Percentiles rank a stretch among this genome's conserved stretches.
Conservation (phyloP, 2,888 invertebrate genomes). For the Latheticus oryzae region DNA sequence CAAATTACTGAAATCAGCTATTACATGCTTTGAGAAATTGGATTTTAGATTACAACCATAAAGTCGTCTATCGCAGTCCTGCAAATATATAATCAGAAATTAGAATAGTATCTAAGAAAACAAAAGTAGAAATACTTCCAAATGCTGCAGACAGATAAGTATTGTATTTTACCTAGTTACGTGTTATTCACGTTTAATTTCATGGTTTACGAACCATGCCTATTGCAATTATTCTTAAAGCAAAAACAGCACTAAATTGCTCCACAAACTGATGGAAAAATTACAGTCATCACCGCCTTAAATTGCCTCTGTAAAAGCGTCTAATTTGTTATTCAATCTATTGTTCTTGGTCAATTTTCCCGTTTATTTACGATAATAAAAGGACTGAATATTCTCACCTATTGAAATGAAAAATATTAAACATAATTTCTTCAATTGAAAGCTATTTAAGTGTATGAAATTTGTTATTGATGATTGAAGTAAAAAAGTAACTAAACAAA, state of each 20-base stretch:
- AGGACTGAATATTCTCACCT: no score
- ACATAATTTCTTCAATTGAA: no score
- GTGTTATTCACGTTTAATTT: slow-evolving; percentile 47
- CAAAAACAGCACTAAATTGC: slow-evolving; percentile 50
- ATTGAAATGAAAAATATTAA: slow-evolving; percentile 1
- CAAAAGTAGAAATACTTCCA: neutral
- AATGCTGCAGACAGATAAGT: slow-evolving; percentile 17
- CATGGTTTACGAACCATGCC: slow-evolving; percentile 54
- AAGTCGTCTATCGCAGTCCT: no score
- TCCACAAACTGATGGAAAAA: slow-evolving; percentile 52
- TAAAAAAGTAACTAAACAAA: no score
- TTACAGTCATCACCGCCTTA: slow-evolving; percentile 52
- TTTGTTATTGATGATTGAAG: no score
- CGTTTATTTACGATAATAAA: slow-evolving; percentile 34
- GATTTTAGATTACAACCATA: no score
- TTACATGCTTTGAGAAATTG: no score
- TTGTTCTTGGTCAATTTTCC: slow-evolving; percentile 35
- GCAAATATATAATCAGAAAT: neutral
- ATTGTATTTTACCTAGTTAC: slow-evolving; percentile 30
- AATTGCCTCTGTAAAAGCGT: slow-evolving; percentile 53
- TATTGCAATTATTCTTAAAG: slow-evolving; percentile 48
- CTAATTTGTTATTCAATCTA: slow-evolving; percentile 50
- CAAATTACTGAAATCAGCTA: no score
- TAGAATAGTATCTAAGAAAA: neutral
- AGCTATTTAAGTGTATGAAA: no score